Evolutionary conservation across 1,140 invertebrate genomes (phyloP), one percentile per base, ranked within the genome.

Genomic region (Chrysomallon squamiferum): DNA sequence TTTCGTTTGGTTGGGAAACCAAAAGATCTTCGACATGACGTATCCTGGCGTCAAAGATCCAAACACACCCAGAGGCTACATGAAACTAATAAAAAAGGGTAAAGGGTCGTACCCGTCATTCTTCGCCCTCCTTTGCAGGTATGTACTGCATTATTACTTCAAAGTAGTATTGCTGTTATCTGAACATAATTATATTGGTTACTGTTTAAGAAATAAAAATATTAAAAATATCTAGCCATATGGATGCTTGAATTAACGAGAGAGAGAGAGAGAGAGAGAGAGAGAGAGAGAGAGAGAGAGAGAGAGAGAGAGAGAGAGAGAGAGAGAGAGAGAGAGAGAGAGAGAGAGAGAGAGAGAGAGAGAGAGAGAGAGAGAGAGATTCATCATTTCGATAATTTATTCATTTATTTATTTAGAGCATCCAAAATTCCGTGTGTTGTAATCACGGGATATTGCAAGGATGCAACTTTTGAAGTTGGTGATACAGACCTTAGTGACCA

Each of bases 401-500:
- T n/a, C n/a, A n/a, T n/a, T n/a, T n/a, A n/a, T 86, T 60, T 83
- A 62, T 65, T 29, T 60, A 96, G 95, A 86, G 97, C 97, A 83
- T 96, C 95, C 1, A 95, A 95, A 70, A 87, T 99, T 13, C 96
- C 98, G 82, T 98, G 96, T 85, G 95, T 98, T 6, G 95, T 98
- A 9, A 97, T 98, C 78, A 97, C 97, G 85, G 97, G 97, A 18
- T 96, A 97, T 85, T 96, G 93, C 50, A 99, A 99, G 84, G 96
- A 95, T 47, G 96, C 95, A 2, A 15, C 95, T 52, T 98, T 98
- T 84, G 94, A 96, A 80, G 66, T 75, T n/a, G 73, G 73, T 6
- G 63, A 67, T 13, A 95, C 95, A 0, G 95, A 95, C 1, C 93
- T 97, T 1, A 96, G 84, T 94, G 97, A 2, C 95, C 97, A 69